Base-by-base conservation (phyloP, 2,113 vertebrate genomes). In the Dromiciops gliroides region DNA sequence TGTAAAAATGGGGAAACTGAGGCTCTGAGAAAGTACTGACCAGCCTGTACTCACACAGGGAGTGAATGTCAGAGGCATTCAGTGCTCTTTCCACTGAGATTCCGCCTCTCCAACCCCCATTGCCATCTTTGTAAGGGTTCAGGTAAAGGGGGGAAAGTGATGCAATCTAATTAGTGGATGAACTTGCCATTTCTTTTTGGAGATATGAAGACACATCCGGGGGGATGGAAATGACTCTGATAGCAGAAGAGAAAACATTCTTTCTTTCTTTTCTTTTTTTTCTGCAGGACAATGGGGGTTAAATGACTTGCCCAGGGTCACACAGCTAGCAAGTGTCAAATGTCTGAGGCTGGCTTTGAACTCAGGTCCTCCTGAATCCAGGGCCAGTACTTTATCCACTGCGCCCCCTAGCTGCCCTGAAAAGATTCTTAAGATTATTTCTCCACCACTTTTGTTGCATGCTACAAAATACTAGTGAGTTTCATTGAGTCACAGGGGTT, bases 201-300 rank as follows among this genome's bases (percentile, higher is more conserved):
- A 89, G 90, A 28, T 67, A n/a, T 8, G 25, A 95, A 92, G 89
- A 95, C 12, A 90, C 94, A 47, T 89, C 1, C 3, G 50, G 90
- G 67, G 67, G 44, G 23, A 31, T 52, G 24, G 1, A 83, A 22
- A 44, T 93, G 93, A 56, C 24, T 89, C 24, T 10, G 48, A 75
- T 24, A 50, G 89, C 8, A 51, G 22, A 88, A 93, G 50, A 90
- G 60, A 47, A 94, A 94, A 51, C 51, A 91, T 16, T n/a, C n/a
- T n/a, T n/a, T n/a, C n/a, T n/a, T n/a, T n/a, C n/a, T n/a, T n/a
- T n/a, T n/a, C n/a, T n/a, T n/a, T n/a, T n/a, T n/a, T n/a, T n/a
- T n/a, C n/a, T n/a, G n/a, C n/a, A n/a, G n/a, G n/a, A n/a, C n/a
- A n/a, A n/a, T n/a, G n/a, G n/a, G n/a, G n/a, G n/a, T n/a, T n/a